Conservation (phyloP, 2,888 invertebrate species). For the Leucoptera coffeella region DNA sequence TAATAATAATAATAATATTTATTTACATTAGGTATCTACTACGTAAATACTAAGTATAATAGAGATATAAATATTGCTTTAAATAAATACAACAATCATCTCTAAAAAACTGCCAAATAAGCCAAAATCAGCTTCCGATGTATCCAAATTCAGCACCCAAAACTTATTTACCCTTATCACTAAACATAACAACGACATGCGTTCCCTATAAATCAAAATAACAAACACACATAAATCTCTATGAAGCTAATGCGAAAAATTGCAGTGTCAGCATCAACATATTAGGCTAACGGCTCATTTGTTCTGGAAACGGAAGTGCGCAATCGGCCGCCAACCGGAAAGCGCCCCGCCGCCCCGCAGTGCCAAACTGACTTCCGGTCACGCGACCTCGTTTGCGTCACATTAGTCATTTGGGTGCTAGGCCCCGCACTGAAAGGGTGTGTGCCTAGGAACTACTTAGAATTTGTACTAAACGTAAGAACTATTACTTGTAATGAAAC, state of each 20-base stretch:
- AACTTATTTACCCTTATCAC: too few species aligned
- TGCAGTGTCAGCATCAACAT: constrained; percentile 47
- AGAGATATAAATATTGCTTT: too few species aligned
- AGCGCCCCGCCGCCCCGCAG: constrained; percentile 21
- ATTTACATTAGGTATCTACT: too few species aligned
- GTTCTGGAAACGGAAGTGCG: constrained; percentile 45
- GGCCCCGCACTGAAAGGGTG: constrained; percentile 23
- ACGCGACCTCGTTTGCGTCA: constrained; percentile 52
- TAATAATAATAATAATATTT: too few species aligned
- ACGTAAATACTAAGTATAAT: too few species aligned
- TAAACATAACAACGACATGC: too few species aligned
- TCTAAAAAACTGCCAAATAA: too few species aligned
- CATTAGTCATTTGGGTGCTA: constrained; percentile 25
- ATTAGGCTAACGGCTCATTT: constrained; percentile 27
- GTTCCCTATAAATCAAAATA: constrained; percentile 2
- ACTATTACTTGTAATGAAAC: too few species aligned
- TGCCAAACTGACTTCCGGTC: constrained; percentile 44
- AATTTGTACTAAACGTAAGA: too few species aligned
- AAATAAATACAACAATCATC: too few species aligned
- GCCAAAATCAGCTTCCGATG: too few species aligned
- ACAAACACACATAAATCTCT: constrained; percentile 20
- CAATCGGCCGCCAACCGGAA: constrained; percentile 45
- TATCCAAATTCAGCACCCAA: too few species aligned
- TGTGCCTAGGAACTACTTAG: constrained; percentile 10
- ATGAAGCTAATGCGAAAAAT: constrained; percentile 46